A percentile compares a stretch with the other conserved stretches of the same genome.
Conservation (phyloP, 2,797 vertebrate genomes). For the Cottoperca gobio region DNA sequence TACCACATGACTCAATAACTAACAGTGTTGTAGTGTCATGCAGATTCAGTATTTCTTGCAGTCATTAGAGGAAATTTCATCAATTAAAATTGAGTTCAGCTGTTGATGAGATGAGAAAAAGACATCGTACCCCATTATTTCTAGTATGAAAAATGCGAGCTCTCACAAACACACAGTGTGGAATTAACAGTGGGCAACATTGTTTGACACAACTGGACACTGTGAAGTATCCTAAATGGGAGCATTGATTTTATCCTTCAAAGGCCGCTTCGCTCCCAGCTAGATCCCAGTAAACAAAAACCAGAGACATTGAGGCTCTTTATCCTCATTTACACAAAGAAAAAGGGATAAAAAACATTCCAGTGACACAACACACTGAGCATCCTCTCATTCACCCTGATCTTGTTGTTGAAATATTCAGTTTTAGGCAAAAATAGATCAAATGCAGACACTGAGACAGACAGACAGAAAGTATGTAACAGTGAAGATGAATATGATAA, state of each 20-base stretch:
- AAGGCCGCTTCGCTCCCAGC: background rate
- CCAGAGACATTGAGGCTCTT: slow-evolving; percentile 27
- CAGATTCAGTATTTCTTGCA: background rate
- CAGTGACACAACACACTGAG: background rate
- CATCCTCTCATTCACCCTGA: background rate
- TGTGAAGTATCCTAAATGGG: background rate
- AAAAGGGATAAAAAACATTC: slow-evolving; percentile 18
- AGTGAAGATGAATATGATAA: background rate
- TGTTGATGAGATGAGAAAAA: background rate
- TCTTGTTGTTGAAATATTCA: background rate
- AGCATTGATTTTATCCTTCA: slow-evolving; percentile 1
- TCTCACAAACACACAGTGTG: background rate
- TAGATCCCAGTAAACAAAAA: background rate
- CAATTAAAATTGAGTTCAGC: background rate
- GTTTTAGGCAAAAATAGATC: background rate
- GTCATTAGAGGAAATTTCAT: background rate
- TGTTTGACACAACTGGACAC: background rate
- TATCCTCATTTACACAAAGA: slow-evolving; percentile 9
- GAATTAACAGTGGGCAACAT: background rate
- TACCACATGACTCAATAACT: background rate
- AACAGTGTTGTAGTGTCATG: background rate
- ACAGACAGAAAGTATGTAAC: background rate
- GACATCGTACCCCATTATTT: background rate
- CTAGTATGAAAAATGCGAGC: background rate
- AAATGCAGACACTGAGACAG: background rate